These are phyloP conservation scores for Rousettus madagascariensis DNA, from an alignment of 2,797 vertebrate genomes.

Conservation along the genomic window DNA sequence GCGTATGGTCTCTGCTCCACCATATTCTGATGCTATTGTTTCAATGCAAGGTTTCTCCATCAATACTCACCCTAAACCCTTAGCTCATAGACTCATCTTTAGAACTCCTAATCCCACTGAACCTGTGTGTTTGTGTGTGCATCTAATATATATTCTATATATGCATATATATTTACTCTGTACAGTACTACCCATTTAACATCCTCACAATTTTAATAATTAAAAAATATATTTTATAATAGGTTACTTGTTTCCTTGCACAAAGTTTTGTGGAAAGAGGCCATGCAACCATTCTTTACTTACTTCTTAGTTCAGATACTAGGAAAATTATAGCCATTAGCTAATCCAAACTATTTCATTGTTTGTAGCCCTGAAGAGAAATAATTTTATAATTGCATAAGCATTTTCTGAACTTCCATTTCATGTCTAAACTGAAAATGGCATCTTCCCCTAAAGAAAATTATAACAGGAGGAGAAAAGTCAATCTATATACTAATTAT, in stretches of 20 bases:
- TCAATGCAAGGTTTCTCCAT: not conserved
- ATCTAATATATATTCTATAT: not conserved
- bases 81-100: not conserved
- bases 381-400: not conserved
- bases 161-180: not conserved
- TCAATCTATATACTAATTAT: not conserved
- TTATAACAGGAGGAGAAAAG: not conserved
- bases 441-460: not conserved
- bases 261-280: not conserved
- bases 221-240: not conserved
- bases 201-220: not conserved
- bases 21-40: not conserved
- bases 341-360: not conserved
- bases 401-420: not conserved
- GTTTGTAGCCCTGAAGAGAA: not conserved
- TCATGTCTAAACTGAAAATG: not conserved
- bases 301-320: not conserved
- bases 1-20: not conserved
- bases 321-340: not conserved
- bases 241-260: not conserved
- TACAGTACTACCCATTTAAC: not conserved
- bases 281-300: not conserved
- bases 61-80: not conserved
- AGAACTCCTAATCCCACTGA: not conserved
- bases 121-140: not conserved